Evolutionary conservation across 2,113 vertebrate genomes (phyloP).

Genomic region (Planiliza haematocheilus): DNA sequence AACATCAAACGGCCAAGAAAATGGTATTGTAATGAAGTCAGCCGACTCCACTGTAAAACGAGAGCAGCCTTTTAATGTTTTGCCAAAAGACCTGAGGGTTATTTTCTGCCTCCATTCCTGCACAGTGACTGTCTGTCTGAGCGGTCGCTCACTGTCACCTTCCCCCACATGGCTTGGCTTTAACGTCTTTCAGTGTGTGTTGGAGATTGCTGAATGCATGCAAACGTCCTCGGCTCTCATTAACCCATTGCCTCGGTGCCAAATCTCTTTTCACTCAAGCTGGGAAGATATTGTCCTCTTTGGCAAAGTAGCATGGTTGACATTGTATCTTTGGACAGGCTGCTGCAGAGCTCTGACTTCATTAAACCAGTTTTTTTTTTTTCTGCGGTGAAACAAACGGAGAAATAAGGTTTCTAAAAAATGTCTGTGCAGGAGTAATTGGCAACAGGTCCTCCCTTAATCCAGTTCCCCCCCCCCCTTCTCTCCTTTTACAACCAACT

Average conservation of each 20-base stretch:
- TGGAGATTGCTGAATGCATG: slow-evolving; percentile 47
- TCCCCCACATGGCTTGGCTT: slow-evolving; percentile 64
- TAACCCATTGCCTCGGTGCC: slow-evolving; percentile 48
- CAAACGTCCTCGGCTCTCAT: slow-evolving; percentile 56
- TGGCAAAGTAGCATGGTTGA: slow-evolving; percentile 56
- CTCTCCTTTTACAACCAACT: slow-evolving; percentile 76
- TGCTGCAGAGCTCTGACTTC: slow-evolving; percentile 28
- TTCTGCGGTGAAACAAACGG: slow-evolving; percentile 41
- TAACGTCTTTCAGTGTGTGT: slow-evolving; percentile 33
- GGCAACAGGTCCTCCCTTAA: slow-evolving; percentile 60
- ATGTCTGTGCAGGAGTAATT: slow-evolving; percentile 70
- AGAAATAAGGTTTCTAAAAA: slow-evolving; percentile 53
- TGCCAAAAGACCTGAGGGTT: slow-evolving; percentile 72
- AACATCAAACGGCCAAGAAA: slow-evolving; percentile 66
- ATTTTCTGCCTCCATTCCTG: slow-evolving; percentile 69
- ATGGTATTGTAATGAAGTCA: slow-evolving; percentile 58
- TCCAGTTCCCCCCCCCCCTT: not conserved
- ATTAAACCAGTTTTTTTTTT: slow-evolving; percentile 57
- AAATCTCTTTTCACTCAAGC: slow-evolving; percentile 49
- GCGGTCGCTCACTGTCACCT: slow-evolving; percentile 72
- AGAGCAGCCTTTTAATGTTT: slow-evolving; percentile 68
- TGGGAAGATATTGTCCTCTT: slow-evolving; percentile 42
- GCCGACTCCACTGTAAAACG: slow-evolving; percentile 50
- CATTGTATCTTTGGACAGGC: slow-evolving; percentile 36
- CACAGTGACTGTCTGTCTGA: slow-evolving; percentile 73